Evolutionary conservation across 2,113 vertebrate species (phyloP), one percentile per base, ranked within the genome.

Genomic region (Megalops atlanticus): DNA sequence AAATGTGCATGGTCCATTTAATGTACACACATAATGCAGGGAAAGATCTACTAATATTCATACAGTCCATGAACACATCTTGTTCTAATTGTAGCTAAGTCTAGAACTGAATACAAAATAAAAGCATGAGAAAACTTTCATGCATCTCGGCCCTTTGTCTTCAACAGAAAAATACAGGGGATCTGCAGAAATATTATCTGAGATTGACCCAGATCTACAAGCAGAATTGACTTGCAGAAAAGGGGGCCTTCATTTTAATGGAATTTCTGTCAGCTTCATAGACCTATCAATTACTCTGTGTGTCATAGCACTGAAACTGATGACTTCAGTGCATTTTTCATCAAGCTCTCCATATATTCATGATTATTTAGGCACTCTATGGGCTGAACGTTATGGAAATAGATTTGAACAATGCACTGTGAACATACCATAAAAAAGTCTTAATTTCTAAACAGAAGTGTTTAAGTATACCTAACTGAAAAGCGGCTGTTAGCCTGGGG

Each of bases 81-180:
- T 33, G 77, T 79, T 80, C 18, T 31, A 79, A 81, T 84, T 83
- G 12, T 38, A 82, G n/a, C 18, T 31, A 79, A 81, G 82, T 83
- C 8, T 38, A 82, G n/a, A 11, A 4, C 77, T n/a, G 64, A 79
- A 74, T 49, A 35, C 68, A 72, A 68, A 1, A 36, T 12, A 21
- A 11, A 33, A n/a, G 27, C 45, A 36, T 54, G 31, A 21, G 49
- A 75, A 45, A 31, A 41, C 27, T 27, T 8, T 21, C 16, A n/a
- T 6, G 41, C 27, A 24, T 49, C 41, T 45, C 35, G 72, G 7
- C 8, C 35, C 31, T 24, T 36, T 40, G 41, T 12, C 45, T 72
- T 43, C 40, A 43, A 27, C 74, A 33, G 36, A 33, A 68, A 39
- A 33, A 75, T 27, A 45, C 72, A 76, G 35, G 74, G 73, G 54